Conservation (phyloP, 2,888 invertebrate genomes). For the Prosapia bicincta region DNA sequence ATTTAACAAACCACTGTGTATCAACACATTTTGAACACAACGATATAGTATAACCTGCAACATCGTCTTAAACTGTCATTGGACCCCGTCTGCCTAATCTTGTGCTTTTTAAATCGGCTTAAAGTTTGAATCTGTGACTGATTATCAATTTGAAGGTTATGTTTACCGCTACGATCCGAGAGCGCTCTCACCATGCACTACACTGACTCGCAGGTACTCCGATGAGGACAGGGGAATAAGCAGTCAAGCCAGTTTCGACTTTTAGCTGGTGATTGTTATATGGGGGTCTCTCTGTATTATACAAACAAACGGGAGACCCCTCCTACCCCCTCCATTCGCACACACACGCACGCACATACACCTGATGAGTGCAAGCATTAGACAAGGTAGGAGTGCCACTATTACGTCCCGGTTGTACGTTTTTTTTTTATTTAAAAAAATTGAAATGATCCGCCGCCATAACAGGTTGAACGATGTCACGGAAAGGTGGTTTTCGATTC, state of each 20-base stretch:
- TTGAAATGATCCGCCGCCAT: background rate
- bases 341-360: background rate
- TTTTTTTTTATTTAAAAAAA: background rate
- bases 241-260: conserved; percentile 5
- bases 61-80: too few species aligned
- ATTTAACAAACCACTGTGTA: too few species aligned
- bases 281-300: conserved; percentile 6
- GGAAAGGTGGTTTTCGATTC: too few species aligned
- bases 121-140: too few species aligned
- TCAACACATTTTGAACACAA: too few species aligned
- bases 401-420: background rate
- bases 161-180: background rate
- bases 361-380: background rate
- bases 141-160: background rate
- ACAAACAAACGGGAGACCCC: conserved; percentile 4
- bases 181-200: background rate
- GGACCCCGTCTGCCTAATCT: too few species aligned
- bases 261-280: conserved; percentile 7
- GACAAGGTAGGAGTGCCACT: background rate
- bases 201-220: background rate
- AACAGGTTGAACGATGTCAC: too few species aligned
- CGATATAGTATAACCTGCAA: too few species aligned
- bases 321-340: background rate
- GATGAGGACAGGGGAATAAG: background rate
- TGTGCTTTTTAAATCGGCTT: too few species aligned